Evolutionary conservation across 1,140 invertebrate genomes (phyloP).

Genomic region (Scaptodrosophila lebanonensis): DNA sequence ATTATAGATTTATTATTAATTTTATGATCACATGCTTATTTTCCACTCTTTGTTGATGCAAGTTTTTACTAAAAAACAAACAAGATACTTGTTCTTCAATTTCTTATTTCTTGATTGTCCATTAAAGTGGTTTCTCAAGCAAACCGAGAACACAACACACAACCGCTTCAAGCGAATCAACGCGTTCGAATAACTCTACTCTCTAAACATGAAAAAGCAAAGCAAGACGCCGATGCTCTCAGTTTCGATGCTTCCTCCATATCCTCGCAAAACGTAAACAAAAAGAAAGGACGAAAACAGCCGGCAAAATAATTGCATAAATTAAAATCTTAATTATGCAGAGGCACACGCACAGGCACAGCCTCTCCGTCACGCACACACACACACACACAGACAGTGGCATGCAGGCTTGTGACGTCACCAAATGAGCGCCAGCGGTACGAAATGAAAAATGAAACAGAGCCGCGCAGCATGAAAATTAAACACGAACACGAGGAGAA

Average conservation of each 20-base stretch:
- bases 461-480: constrained; percentile 39
- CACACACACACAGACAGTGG: not conserved
- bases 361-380: not conserved
- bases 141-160: constrained; percentile 22
- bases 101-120: not conserved
- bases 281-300: constrained; percentile 48
- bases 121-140: constrained; percentile 18
- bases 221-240: constrained; percentile 25
- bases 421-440: constrained; percentile 57
- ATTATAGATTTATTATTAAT: too few species aligned
- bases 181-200: constrained; percentile 62
- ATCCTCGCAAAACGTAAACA: not conserved
- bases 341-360: constrained; percentile 39
- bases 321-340: constrained; percentile 76
- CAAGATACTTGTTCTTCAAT: constrained; percentile 7
- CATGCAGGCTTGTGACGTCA: constrained; percentile 55
- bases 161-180: constrained; percentile 51
- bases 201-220: constrained; percentile 22
- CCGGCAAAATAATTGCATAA: constrained; percentile 76
- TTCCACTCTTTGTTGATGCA: too few species aligned
- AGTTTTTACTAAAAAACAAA: too few species aligned
- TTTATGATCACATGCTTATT: too few species aligned
- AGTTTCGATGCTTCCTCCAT: constrained; percentile 27
- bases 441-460: constrained; percentile 71
- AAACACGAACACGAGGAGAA: constrained; percentile 55